A percentile compares a stretch with the other conserved stretches of the same genome.
These are phyloP conservation scores for Tribolium madens DNA, from an alignment of 1,140 invertebrate genomes.

Conservation along the genomic window DNA sequence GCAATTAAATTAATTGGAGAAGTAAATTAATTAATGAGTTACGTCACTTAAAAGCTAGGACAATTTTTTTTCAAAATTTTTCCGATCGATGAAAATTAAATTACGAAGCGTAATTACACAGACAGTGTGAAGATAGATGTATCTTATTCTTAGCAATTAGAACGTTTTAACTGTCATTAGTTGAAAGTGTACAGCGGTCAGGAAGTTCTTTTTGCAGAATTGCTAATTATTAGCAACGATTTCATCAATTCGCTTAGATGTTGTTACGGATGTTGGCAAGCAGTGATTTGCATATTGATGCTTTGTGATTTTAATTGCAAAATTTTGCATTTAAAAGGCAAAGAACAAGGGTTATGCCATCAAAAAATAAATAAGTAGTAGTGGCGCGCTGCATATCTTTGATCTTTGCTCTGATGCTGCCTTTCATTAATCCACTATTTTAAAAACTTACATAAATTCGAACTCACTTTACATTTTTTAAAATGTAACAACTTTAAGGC, in stretches of 20 bases:
- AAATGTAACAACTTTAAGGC: no score
- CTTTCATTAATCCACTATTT: background rate
- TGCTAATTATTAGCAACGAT: background rate
- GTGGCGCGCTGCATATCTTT: background rate
- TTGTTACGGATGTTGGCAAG: background rate
- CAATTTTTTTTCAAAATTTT: background rate
- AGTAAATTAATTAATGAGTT: slow-evolving; percentile 14
- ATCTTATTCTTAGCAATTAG: background rate
- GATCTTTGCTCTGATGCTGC: background rate
- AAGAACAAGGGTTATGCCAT: background rate
- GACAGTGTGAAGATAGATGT: background rate
- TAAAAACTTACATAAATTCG: background rate
- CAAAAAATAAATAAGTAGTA: background rate
- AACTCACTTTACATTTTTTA: no score
- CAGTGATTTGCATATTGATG: background rate
- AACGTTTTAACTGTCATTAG: background rate
- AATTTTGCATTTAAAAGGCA: background rate
- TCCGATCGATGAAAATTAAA: background rate
- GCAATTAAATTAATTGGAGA: slow-evolving; percentile 36
- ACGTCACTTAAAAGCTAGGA: slow-evolving; percentile 16
- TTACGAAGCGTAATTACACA: background rate
- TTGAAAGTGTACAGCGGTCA: background rate
- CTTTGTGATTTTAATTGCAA: background rate
- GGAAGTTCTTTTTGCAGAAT: background rate
- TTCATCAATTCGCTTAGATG: background rate